Percentiles rank a stretch among this genome's conserved stretches.
These are phyloP conservation scores for Gambusia holbrooki DNA, from an alignment of 2,113 vertebrate species.

Conservation along the genomic window DNA sequence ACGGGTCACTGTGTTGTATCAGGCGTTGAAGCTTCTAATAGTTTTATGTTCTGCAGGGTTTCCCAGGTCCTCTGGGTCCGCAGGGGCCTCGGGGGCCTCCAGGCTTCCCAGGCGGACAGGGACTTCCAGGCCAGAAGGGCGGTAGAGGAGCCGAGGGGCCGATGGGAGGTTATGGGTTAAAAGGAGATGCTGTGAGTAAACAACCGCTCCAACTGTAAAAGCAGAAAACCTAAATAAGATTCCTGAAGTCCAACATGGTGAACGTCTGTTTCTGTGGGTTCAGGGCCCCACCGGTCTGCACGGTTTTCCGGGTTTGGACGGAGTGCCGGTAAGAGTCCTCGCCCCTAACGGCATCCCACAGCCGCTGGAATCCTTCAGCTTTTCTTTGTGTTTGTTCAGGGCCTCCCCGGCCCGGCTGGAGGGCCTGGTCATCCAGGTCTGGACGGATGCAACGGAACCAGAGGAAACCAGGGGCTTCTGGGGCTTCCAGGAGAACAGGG, in stretches of 20 bases:
- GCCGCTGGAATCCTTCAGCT: not conserved
- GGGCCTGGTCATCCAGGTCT: conserved; percentile 83
- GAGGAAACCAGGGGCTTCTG: conserved; percentile 81
- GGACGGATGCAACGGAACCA: conserved; percentile 88
- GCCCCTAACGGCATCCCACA: not conserved
- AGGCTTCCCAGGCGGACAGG: conserved; percentile 81
- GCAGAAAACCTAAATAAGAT: not conserved
- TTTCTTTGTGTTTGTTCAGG: conserved; percentile 74
- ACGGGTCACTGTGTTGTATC: not conserved
- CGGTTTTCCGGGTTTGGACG: conserved; percentile 87
- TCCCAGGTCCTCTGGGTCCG: conserved; percentile 69
- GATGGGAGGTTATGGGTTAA: conserved; percentile 78
- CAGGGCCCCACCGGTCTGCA: conserved; percentile 84
- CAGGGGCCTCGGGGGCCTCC: conserved; percentile 82
- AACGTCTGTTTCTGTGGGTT: conserved; percentile 1
- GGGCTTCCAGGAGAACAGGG: conserved; percentile 82
- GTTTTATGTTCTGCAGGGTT: conserved; percentile 34
- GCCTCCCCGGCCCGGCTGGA: conserved; percentile 85
- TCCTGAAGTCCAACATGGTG: not conserved
- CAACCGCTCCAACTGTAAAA: no score
- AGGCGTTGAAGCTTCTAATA: not conserved
- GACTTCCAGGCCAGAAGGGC: conserved; percentile 85
- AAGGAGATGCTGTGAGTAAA: conserved; percentile 82
- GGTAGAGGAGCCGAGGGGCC: conserved; percentile 81
- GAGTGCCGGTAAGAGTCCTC: conserved; percentile 84